Evolutionary conservation across 2,888 invertebrate species (phyloP), one percentile per base, ranked within the genome.

Genomic region (Heterodera filipjevi): DNA sequence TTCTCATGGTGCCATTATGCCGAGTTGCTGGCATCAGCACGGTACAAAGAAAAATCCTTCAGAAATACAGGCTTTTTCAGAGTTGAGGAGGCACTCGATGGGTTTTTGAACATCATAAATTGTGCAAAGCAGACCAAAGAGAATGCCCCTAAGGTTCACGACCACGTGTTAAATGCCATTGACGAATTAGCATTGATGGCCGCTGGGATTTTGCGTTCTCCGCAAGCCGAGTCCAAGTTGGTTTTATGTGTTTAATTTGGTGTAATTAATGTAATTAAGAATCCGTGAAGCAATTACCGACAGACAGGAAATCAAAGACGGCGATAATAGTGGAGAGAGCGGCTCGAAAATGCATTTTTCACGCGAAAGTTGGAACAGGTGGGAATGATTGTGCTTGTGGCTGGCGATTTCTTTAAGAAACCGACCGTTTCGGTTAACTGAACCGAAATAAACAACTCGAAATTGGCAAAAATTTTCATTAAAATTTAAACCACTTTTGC

Each of bases 1-100:
- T 46, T 75, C 82, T 53, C 74, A 32, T 84, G 79, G 81, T 66
- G 84, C 27, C 53, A 66, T 44, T 64, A 53, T 16, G 82, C 82
- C 22, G 81, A 74, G 49, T 35, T 59, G 2, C 46, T 83, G 35
- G 84, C 82, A 22, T 75, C 71, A 27, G 82, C 68, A n/a, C 71
- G 70, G 73, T 81, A 27, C 35, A 30, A 70, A 33, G 44, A 39
- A 16, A 35, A 27, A n/a, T 39, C 19, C 39, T 19, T 35, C n/a
- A 27, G 68, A 16, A 46, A 30, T 14, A 14, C 12, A 22, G 27
- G 22, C 22, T 32, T 75, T 75, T 75, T 64, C 5, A 75, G 75
- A 35, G 53, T 64, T 75, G 75, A 75, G 16, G 75, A 75, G n/a
- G 75, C 75, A 1, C 68, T 75, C 35, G 75, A 75, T 19, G 75